Conservation (phyloP, 2,888 invertebrate species). For the Apantesis nais region DNA sequence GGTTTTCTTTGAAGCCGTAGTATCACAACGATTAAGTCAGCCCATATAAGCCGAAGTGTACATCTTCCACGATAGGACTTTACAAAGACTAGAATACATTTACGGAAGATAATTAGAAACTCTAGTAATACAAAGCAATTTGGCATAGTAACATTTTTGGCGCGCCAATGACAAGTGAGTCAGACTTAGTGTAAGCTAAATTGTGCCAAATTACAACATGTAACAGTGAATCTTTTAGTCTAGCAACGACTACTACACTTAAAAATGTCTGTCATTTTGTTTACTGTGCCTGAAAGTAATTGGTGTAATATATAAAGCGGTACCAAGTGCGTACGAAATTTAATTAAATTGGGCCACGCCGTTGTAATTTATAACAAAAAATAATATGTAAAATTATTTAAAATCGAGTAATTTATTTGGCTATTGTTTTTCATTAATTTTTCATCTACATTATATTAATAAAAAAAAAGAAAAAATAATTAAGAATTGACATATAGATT, state of each 20-base stretch:
- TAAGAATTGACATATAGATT: no score
- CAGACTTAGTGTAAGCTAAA: neutral
- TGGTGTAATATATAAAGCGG: neutral
- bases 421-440: no score
- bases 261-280: slow-evolving; percentile 1
- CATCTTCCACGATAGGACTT: no score
- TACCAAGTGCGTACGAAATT: slow-evolving; percentile 1
- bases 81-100: no score
- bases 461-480: no score
- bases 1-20: no score
- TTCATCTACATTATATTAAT: no score
- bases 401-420: neutral
- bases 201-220: neutral
- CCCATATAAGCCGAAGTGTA: no score
- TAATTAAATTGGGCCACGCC: neutral
- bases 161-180: neutral
- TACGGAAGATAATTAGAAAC: neutral
- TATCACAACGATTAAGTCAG: no score
- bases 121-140: neutral
- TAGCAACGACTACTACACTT: neutral
- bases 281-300: neutral
- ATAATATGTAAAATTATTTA: neutral
- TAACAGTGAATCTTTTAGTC: neutral
- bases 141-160: neutral
- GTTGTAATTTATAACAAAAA: neutral